Base-by-base conservation (phyloP, 1,140 invertebrate genomes). In the Drosophila burlai region DNA sequence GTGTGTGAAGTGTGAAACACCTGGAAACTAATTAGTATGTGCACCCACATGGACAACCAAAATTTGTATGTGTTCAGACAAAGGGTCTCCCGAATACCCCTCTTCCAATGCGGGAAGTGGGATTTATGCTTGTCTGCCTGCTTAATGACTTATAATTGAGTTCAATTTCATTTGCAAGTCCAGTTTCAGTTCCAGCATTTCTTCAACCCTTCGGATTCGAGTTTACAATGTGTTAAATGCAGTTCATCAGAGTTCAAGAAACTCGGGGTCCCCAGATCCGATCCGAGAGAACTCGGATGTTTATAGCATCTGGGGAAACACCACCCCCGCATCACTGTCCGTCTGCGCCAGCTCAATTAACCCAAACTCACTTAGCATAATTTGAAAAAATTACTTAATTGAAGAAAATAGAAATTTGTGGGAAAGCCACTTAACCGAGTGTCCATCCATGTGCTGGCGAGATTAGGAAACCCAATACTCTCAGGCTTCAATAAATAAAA, bases 301-400 rank as follows among this genome's bases (percentile, higher is more conserved):
- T 11, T 15, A n/a, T n/a, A 50, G 42, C 46, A 63, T 83, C 65
- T 18, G 45, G 29, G 8, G 34, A 1, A 13, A 26, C 29, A 40
- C 66, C 46, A 46, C 71, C 60, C 36, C 36, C 49, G 69, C 40
- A 18, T 62, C 21, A 7, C 18, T n/a, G 16, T 15, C 52, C 60
- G 21, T 31, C 57, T 40, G 49, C 69, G 15, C 1, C 69, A 34
- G n/a, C 47, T 69, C 78, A 89, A 81, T 90, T 89, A 69, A 90
- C 84, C 81, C 85, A 76, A 74, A 84, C 85, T 79, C 85, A 84
- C 84, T 89, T 79, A 62, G 69, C 81, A 89, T 84, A 89, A 89
- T 89, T 90, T 75, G 16, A 59, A 52, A 80, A 81, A 81, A 89
- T 89, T 89, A 90, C 72, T 80, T 83, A 89, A 89, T 89, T 89